Base-by-base conservation (phyloP, 2,797 vertebrate genomes). In the Psittacula echo region DNA sequence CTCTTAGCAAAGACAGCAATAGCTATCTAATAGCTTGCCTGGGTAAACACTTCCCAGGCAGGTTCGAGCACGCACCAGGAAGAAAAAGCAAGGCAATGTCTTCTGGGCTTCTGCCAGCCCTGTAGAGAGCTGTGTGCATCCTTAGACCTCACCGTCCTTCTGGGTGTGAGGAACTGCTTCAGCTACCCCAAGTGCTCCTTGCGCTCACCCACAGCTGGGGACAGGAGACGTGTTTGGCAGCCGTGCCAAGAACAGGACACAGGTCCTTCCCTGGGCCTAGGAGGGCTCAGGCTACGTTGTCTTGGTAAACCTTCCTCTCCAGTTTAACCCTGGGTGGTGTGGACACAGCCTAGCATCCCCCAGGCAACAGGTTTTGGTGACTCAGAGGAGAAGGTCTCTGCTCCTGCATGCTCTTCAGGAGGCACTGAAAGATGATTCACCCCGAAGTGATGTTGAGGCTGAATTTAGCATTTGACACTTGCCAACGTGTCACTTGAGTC, bases 351-450 rank as follows among this genome's bases (percentile, higher is more conserved):
- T 72, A 19, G 72, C 21, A 1, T 82, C 65, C 71, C 85, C 27
- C 60, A 7, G 87, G 87, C 81, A 64, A 67, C 56, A 51, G 73
- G 30, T 88, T 80, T 71, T 34, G 24, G 58, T 94, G 93, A 90
- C 70, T 94, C 91, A 88, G 64, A 85, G 81, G 50, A 87, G 78
- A 50, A 87, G 21, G 13, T 78, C 61, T 78, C 42, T 88, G 91
- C 80, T 81, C 60, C 70, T 75, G 90, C 83, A 65, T 0, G 37
- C 76, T 91, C 70, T 60, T 6, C 45, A 87, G 78, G 42, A 76
- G 37, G 42, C 39, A 15, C n/a, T 56, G 87, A 65, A 45, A 84
- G 67, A 6, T 94, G 93, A 93, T 50, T 95, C 94, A 95, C 10
- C 68, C 20, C 7, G 42, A 3, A 70, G 16, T 64, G 11, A 72